phyloP scores from a whole-genome alignment of 2,888 invertebrate species.

The Troides oblongomaculatus region DNA sequence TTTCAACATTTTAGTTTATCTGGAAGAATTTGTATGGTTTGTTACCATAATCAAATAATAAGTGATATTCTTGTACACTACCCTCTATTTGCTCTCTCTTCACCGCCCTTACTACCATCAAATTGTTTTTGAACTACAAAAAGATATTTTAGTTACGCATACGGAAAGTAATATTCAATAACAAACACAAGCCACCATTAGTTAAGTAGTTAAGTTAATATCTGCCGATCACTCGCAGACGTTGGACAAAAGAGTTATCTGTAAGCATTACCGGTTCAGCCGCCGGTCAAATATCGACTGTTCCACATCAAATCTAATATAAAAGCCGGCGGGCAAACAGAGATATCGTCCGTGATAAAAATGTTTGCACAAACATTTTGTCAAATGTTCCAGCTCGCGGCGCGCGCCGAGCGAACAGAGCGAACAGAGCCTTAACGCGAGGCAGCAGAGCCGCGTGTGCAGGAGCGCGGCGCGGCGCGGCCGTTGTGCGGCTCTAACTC shows the following conservation, averaged over 20 bases:
- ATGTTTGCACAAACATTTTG: slow-evolving; percentile 43
- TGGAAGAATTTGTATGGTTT: no score
- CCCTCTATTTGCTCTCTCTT: no score
- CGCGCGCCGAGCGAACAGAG: slow-evolving; percentile 12
- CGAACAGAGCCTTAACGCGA: slow-evolving; percentile 31
- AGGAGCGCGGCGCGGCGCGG: slow-evolving; percentile 26
- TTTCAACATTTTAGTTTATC: no score
- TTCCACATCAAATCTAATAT: slow-evolving; percentile 41
- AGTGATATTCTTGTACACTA: no score
- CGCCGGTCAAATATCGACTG: slow-evolving; percentile 36
- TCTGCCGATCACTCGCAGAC: slow-evolving; percentile 14
- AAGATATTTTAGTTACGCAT: no score
- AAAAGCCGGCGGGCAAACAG: slow-evolving; percentile 39
- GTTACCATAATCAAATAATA: no score
- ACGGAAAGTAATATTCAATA: no score
- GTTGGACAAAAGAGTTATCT: slow-evolving; percentile 34
- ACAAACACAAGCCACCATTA: slow-evolving; percentile 3
- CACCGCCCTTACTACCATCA: no score
- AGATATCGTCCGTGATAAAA: slow-evolving; percentile 40
- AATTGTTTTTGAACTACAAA: no score
- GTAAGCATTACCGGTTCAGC: slow-evolving; percentile 38
- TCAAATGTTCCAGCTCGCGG: slow-evolving; percentile 34
- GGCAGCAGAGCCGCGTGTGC: slow-evolving; percentile 37
- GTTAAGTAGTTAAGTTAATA: slow-evolving; percentile 14
- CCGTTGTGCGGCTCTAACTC: slow-evolving; percentile 35